These are phyloP conservation scores for Suillia variegata DNA, from an alignment of 2,888 invertebrate species.

Conservation along the genomic window DNA sequence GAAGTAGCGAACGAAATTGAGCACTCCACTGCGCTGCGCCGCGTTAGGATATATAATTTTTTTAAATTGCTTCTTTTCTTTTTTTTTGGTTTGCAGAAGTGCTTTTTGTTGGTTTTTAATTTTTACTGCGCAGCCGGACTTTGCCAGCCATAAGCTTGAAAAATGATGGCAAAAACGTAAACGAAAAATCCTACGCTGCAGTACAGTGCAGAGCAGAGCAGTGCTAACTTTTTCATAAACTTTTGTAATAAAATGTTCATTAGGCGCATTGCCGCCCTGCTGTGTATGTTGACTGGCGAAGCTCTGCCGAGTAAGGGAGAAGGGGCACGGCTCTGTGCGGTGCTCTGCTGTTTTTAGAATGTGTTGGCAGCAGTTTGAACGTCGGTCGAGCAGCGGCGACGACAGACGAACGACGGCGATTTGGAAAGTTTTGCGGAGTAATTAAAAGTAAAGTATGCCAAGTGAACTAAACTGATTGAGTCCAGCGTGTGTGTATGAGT, in stretches of 20 bases:
- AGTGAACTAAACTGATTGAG: conserved; percentile 31
- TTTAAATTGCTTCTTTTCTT: conserved; percentile 33
- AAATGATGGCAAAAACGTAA: conserved; percentile 32
- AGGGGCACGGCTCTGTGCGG: no score
- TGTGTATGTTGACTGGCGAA: no score
- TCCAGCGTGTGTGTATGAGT: background rate
- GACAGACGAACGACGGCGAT: background rate
- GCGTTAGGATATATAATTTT: conserved; percentile 35
- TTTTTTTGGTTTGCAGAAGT: background rate
- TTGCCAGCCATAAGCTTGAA: conserved; percentile 22
- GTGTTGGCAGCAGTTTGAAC: conserved; percentile 47
- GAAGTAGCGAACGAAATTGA: conserved; percentile 5
- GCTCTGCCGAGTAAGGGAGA: conserved; percentile 33
- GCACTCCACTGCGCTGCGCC: conserved; percentile 11
- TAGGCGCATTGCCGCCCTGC: no score
- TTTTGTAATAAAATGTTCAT: conserved; percentile 58
- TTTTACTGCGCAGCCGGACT: no score
- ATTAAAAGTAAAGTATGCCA: conserved; percentile 49
- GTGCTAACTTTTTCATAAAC: conserved; percentile 29
- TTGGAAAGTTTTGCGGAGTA: conserved; percentile 45
- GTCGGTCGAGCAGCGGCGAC: background rate
- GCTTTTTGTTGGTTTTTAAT: conserved; percentile 18
- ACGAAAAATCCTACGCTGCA: conserved; percentile 23
- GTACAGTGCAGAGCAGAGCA: background rate
- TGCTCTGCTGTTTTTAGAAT: conserved; percentile 45